phyloP scores from a whole-genome alignment of 2,113 vertebrate genomes.

The Azemiops feae region DNA sequence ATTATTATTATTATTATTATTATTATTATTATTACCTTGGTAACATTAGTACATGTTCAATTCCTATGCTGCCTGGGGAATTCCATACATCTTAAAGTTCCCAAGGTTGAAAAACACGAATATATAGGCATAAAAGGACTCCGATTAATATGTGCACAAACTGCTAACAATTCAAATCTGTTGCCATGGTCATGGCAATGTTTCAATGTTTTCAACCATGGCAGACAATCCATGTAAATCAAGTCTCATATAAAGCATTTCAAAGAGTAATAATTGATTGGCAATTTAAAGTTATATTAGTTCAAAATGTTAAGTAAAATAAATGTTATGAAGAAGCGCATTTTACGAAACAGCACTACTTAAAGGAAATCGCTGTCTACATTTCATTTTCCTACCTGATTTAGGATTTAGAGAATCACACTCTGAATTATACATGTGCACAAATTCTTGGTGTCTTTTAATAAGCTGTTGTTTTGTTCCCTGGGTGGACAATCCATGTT shows the following conservation, averaged over 20 bases:
- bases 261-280: not conserved
- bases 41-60: not conserved
- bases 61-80: not conserved
- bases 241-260: not conserved
- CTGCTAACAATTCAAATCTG: not conserved
- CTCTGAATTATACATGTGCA: slow-evolving; percentile 88
- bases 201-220: not conserved
- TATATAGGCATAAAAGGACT: not conserved
- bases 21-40: no score
- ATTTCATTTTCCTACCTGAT: slow-evolving; percentile 70
- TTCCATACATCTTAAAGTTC: not conserved
- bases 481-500: slow-evolving; percentile 77
- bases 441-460: slow-evolving; percentile 85
- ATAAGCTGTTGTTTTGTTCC: slow-evolving; percentile 85
- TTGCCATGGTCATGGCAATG: not conserved
- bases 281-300: not conserved
- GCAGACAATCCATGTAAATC: not conserved
- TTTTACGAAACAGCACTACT: not conserved
- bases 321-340: not conserved
- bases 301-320: not conserved
- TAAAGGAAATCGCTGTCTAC: not conserved
- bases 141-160: not conserved
- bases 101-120: not conserved
- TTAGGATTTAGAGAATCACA: slow-evolving; percentile 89
- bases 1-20: no score